Evolutionary conservation across 53 echinoderm and acorn worm genomes (phyloP).

Genomic region (Echinarachnius parma): DNA sequence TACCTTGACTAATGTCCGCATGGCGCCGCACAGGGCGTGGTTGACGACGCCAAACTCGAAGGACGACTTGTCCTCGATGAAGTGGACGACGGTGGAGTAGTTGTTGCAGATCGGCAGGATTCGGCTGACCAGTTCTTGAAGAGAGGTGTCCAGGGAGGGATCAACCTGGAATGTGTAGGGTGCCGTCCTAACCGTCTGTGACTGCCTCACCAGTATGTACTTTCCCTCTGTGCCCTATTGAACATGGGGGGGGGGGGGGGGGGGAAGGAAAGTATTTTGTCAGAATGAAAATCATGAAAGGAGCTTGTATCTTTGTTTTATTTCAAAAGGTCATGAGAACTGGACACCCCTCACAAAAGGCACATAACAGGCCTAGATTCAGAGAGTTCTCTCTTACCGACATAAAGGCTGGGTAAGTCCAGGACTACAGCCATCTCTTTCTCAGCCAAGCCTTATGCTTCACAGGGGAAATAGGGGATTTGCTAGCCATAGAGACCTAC

Average conservation of each 20-base stretch:
- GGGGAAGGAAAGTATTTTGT: too few species aligned
- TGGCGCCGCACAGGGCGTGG: conserved; percentile 88
- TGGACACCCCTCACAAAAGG: too few species aligned
- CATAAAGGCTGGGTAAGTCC: too few species aligned
- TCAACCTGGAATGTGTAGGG: conserved; percentile 72
- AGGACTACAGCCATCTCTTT: too few species aligned
- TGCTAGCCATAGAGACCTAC: too few species aligned
- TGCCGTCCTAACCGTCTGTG: conserved; percentile 31
- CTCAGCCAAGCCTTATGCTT: too few species aligned
- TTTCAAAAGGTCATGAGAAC: too few species aligned
- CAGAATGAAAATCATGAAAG: too few species aligned
- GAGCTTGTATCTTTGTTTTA: too few species aligned
- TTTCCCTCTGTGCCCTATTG: conserved; percentile 95
- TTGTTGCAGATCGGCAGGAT: conserved; percentile 85
- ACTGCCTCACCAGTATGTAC: conserved; percentile 61
- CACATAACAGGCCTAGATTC: too few species aligned
- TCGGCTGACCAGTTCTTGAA: conserved; percentile 76
- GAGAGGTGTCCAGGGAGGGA: conserved; percentile 72
- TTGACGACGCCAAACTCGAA: conserved; percentile 97
- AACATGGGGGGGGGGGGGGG: neutral
- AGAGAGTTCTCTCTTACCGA: too few species aligned
- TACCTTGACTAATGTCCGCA: conserved; percentile 91
- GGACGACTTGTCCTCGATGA: conserved; percentile 89
- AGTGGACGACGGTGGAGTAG: conserved; percentile 76
- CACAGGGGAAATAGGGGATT: too few species aligned